Evolutionary conservation across 2,888 invertebrate genomes (phyloP).

Genomic region (Agrilus cyanescens): DNA sequence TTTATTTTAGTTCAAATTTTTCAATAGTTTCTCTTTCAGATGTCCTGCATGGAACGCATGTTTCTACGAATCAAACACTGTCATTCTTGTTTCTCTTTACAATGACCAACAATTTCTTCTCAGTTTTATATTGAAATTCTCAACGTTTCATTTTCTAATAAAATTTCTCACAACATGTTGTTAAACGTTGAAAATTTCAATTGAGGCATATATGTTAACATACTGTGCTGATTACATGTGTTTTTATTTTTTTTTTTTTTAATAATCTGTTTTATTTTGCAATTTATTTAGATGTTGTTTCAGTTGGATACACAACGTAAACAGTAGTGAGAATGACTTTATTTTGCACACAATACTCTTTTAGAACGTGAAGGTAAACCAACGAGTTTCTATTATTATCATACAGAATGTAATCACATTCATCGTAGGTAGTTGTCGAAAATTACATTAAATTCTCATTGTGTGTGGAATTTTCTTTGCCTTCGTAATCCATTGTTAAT

Average conservation of each 20-base stretch:
- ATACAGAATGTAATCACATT: too few relatives aligned
- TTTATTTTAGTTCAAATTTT: neutral
- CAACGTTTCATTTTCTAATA: too few relatives aligned
- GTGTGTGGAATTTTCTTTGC: too few relatives aligned
- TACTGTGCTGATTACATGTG: neutral
- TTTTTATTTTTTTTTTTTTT: neutral
- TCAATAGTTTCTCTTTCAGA: too few relatives aligned
- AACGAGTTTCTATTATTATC: conserved; percentile 10
- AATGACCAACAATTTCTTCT: too few relatives aligned
- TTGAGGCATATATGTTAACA: neutral
- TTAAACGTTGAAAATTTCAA: neutral
- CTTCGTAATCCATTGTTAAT: too few relatives aligned
- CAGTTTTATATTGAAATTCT: neutral
- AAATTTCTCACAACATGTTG: conserved; percentile 1
- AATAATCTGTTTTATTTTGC: conserved; percentile 15
- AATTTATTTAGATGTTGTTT: conserved; percentile 25
- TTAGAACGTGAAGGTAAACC: conserved; percentile 24
- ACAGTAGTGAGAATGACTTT: conserved; percentile 29
- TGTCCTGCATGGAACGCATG: too few relatives aligned
- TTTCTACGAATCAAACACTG: neutral
- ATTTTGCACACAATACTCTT: conserved; percentile 27
- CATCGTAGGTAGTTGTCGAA: too few relatives aligned
- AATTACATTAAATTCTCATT: too few relatives aligned
- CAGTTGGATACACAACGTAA: conserved; percentile 33
- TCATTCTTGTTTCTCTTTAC: neutral